Evolutionary conservation across 2,113 vertebrate genomes (phyloP).

Genomic region (Ictalurus punctatus): DNA sequence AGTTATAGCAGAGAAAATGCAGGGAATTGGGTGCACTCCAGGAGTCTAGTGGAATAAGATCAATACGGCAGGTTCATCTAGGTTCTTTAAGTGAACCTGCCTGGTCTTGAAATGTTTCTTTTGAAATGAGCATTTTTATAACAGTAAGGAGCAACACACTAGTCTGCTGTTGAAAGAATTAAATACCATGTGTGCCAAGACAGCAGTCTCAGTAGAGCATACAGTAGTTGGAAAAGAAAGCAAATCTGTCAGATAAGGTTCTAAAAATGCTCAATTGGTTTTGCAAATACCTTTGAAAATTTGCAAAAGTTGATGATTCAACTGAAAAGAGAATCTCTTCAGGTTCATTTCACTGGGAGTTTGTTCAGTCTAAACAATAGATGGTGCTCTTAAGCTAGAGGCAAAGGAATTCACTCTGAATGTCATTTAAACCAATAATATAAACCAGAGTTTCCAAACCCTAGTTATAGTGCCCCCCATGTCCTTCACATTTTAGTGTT

Average conservation of each 20-base stretch:
- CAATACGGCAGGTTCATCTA: background rate
- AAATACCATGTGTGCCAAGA: background rate
- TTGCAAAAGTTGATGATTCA: background rate
- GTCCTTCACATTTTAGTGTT: background rate
- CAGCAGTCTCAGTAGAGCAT: background rate
- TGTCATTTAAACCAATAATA: background rate
- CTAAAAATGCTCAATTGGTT: background rate
- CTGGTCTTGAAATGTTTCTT: slow-evolving; percentile 15
- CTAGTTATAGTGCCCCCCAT: background rate
- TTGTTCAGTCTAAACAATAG: slow-evolving; percentile 48
- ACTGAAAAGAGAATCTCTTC: background rate
- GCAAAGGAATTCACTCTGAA: background rate
- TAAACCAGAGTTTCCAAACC: background rate
- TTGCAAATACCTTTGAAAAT: background rate
- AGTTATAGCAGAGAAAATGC: background rate
- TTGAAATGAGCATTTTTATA: background rate
- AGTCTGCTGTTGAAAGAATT: background rate
- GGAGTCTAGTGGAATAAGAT: slow-evolving; percentile 4
- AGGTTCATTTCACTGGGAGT: background rate
- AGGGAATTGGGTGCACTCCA: background rate
- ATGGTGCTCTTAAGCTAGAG: slow-evolving; percentile 55
- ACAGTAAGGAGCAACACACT: background rate
- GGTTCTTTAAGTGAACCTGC: background rate
- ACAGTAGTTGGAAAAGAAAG: background rate
- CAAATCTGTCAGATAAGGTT: background rate